phyloP scores from a whole-genome alignment of 2,888 invertebrate genomes.

The Andrena haemorrhoa region DNA sequence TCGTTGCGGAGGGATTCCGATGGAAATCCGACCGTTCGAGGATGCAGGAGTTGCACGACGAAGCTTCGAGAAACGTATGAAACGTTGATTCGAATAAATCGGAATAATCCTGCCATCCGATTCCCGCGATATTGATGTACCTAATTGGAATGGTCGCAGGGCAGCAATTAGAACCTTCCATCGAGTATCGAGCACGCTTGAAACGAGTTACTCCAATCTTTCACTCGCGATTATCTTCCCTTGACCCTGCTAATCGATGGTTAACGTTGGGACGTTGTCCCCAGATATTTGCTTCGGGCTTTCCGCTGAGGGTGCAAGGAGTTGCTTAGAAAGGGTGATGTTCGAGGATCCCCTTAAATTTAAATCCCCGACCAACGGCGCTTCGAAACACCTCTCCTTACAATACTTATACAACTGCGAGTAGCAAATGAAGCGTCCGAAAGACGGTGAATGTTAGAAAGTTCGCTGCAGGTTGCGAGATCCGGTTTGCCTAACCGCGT shows the following conservation, averaged over 20 bases:
- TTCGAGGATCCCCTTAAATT: neutral
- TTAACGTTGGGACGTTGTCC: no score
- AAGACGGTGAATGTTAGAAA: neutral
- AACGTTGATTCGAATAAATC: conserved; percentile 2
- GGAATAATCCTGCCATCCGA: neutral
- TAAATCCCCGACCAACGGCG: no score
- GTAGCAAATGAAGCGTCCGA: neutral
- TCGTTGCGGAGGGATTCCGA: no score
- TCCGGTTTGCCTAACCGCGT: conserved; percentile 30
- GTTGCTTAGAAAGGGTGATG: no score
- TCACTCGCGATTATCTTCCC: no score
- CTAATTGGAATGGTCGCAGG: neutral
- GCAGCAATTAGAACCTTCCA: neutral
- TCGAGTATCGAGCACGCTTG: neutral
- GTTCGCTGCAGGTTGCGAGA: neutral
- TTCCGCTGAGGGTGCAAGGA: no score
- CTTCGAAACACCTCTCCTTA: neutral
- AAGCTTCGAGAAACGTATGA: neutral
- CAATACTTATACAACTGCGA: neutral
- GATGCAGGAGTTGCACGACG: neutral
- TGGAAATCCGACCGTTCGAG: no score
- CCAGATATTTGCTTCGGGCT: no score
- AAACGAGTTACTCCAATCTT: neutral
- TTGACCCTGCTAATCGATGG: no score
- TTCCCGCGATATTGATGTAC: neutral